Conservation (phyloP, 2,797 vertebrate species). For the Serranus cabrilla region DNA sequence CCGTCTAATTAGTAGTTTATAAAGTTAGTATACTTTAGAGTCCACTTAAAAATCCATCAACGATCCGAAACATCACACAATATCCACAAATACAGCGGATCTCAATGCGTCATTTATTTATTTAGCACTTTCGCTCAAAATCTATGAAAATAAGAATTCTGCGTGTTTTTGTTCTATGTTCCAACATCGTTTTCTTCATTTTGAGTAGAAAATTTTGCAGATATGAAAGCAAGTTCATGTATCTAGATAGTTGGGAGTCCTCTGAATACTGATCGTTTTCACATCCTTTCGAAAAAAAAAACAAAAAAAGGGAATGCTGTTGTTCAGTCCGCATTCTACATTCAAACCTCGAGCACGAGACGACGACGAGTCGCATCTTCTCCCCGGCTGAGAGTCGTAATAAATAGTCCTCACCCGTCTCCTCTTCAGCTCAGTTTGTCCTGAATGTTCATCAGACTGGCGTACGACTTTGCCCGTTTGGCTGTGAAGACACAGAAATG, state of each 20-base stretch:
- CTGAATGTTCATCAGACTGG: conserved; percentile 93
- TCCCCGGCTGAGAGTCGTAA: not conserved
- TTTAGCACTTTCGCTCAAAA: not conserved
- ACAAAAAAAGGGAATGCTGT: not conserved
- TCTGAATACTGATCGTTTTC: conserved; percentile 32
- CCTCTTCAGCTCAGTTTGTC: conserved; percentile 92
- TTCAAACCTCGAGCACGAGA: conserved; percentile 37
- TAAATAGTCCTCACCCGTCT: not conserved
- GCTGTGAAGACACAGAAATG: conserved; percentile 85
- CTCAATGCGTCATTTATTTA: not conserved
- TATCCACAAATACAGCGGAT: not conserved
- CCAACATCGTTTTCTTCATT: not conserved
- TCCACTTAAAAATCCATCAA: too few species aligned
- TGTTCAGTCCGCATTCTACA: conserved; percentile 12
- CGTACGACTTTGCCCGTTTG: conserved; percentile 92
- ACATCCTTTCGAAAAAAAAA: not conserved
- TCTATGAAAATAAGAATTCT: not conserved
- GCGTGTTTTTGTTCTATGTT: not conserved
- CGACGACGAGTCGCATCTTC: conserved; percentile 1
- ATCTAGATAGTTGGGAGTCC: conserved; percentile 16
- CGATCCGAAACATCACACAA: not conserved
- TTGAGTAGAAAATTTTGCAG: not conserved
- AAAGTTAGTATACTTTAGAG: conserved; percentile 27
- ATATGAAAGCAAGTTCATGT: conserved; percentile 30
- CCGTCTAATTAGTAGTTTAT: conserved; percentile 37